A percentile compares a stretch with the other conserved stretches of the same genome.
phyloP scores from a whole-genome alignment of 1,140 invertebrate species.

The Drosophila eugracilis region DNA sequence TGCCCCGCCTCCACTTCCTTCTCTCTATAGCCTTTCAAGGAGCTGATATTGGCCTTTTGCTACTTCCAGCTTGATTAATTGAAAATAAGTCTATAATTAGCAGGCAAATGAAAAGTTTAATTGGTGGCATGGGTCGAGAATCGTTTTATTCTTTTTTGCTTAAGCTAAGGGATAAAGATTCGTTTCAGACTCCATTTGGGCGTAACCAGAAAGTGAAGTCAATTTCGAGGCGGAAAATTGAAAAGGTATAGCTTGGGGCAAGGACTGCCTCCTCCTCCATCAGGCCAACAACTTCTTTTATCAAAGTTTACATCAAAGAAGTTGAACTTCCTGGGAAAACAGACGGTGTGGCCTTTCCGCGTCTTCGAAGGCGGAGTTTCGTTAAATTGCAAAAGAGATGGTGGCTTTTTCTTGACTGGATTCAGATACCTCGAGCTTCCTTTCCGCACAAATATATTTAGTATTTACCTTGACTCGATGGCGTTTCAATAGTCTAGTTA shows the following conservation, averaged over 20 bases:
- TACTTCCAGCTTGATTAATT: constrained; percentile 67
- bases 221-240: constrained; percentile 55
- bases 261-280: constrained; percentile 5
- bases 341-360: constrained; percentile 31
- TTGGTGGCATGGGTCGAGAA: constrained; percentile 42
- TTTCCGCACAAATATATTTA: background rate
- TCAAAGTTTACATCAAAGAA: constrained; percentile 69
- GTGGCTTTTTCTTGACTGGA: constrained; percentile 5
- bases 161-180: constrained; percentile 5
- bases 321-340: constrained; percentile 7
- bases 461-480: constrained; percentile 20
- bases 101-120: constrained; percentile 48
- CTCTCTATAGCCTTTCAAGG: constrained; percentile 24
- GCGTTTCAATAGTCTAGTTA: constrained; percentile 44
- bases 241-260: constrained; percentile 66
- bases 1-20: constrained; percentile 1
- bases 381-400: constrained; percentile 2
- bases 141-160: constrained; percentile 22
- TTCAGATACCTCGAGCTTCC: constrained; percentile 4
- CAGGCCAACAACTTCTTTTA: constrained; percentile 28
- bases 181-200: constrained; percentile 27
- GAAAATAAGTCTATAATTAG: constrained; percentile 80
- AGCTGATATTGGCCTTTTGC: constrained; percentile 33
- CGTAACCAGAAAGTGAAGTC: constrained; percentile 19
- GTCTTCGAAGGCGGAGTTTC: constrained; percentile 49